Percentiles rank a stretch among this genome's conserved stretches.
Evolutionary conservation across 2,888 invertebrate species (phyloP).

Genomic region (Oligia strigilis): DNA sequence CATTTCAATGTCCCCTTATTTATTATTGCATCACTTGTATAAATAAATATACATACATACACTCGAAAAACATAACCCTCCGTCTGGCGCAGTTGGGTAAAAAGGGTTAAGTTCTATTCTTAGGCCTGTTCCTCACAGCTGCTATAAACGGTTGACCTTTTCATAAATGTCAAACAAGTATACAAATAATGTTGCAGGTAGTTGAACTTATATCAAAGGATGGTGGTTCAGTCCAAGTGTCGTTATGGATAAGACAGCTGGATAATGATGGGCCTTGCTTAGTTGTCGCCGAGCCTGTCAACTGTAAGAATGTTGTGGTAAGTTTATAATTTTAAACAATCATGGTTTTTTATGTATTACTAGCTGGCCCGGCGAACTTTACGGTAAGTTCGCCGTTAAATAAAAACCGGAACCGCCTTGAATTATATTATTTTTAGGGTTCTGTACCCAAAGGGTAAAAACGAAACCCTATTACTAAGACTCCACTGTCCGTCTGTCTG

Average conservation of each 20-base stretch:
- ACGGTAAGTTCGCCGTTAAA: too few relatives aligned
- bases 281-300: slow-evolving; percentile 92
- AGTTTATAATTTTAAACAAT: slow-evolving; percentile 51
- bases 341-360: too few relatives aligned
- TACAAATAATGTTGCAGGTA: slow-evolving; percentile 77
- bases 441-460: too few relatives aligned
- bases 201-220: slow-evolving; percentile 91
- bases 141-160: slow-evolving; percentile 24
- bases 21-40: neutral
- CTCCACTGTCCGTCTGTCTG: too few relatives aligned
- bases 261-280: slow-evolving; percentile 91
- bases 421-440: neutral
- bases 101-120: slow-evolving; percentile 15
- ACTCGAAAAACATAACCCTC: too few relatives aligned
- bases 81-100: too few relatives aligned
- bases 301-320: slow-evolving; percentile 90
- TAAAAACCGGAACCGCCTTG: too few relatives aligned
- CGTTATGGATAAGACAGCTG: slow-evolving; percentile 92
- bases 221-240: slow-evolving; percentile 91
- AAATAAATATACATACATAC: neutral
- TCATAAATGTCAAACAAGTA: slow-evolving; percentile 36
- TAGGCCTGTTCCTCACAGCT: neutral
- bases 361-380: too few relatives aligned
- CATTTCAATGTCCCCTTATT: slow-evolving; percentile 17
- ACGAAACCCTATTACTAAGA: too few relatives aligned